Conservation (phyloP, 1,140 invertebrate species). For the Pseudomyrmex dendroicus region DNA sequence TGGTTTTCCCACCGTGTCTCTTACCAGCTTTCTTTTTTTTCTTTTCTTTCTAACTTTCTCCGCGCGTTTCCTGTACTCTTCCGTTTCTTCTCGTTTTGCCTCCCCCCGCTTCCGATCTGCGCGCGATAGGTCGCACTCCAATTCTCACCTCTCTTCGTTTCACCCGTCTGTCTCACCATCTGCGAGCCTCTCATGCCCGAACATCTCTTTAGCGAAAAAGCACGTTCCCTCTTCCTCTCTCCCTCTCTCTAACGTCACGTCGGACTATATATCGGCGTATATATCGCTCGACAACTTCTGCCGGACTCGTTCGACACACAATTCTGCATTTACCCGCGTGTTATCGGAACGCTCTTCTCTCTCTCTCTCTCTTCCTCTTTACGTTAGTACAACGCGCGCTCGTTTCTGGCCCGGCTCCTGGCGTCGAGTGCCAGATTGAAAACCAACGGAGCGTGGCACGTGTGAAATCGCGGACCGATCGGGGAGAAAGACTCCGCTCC, state of each 20-base stretch:
- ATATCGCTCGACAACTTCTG: slow-evolving; percentile 22
- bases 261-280: slow-evolving; percentile 15
- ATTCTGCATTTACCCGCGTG: slow-evolving; percentile 57
- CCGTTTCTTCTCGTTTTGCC: not conserved
- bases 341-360: not conserved
- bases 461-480: slow-evolving; percentile 40
- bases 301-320: slow-evolving; percentile 28
- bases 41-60: slow-evolving; percentile 13
- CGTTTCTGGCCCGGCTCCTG: slow-evolving; percentile 17
- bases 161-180: not conserved
- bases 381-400: not conserved
- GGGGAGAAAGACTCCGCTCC: not conserved
- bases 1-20: not conserved
- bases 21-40: not conserved
- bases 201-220: slow-evolving; percentile 33
- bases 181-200: slow-evolving; percentile 34
- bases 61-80: no score
- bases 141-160: not conserved
- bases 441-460: slow-evolving; percentile 45
- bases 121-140: slow-evolving; percentile 3
- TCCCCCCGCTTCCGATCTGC: not conserved
- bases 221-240: not conserved
- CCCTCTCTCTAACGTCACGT: slow-evolving; percentile 44
- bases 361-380: not conserved
- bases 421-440: slow-evolving; percentile 51